Conservation (phyloP, 2,888 invertebrate genomes). For the Cantharis nigra region DNA sequence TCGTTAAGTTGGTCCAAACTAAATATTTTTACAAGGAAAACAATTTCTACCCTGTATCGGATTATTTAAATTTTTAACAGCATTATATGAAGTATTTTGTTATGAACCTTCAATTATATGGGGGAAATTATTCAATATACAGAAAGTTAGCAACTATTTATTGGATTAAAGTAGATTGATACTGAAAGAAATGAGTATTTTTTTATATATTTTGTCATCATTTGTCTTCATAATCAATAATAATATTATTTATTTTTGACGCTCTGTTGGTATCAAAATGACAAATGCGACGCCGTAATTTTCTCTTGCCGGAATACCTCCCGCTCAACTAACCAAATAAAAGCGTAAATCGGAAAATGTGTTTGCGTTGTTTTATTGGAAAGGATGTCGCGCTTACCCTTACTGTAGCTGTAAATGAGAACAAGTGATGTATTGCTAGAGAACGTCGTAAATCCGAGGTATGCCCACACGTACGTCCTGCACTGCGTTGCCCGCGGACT, state of each 20-base stretch:
- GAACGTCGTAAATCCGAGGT: constrained; percentile 43
- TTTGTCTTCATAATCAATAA: constrained; percentile 14
- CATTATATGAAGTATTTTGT: not conserved
- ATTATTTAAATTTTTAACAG: not conserved
- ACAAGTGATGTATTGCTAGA: constrained; percentile 45
- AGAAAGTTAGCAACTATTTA: not conserved
- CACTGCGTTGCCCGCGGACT: constrained; percentile 34
- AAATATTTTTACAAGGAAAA: not conserved
- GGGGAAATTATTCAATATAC: not conserved
- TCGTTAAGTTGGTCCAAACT: not conserved
- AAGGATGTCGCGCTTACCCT: constrained; percentile 45
- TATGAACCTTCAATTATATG: not conserved
- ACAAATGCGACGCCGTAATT: constrained; percentile 10
- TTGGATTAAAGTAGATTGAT: not conserved
- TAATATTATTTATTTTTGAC: constrained; percentile 10
- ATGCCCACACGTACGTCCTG: constrained; percentile 32
- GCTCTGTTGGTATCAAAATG: constrained; percentile 10
- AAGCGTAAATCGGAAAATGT: constrained; percentile 31
- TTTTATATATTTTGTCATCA: constrained; percentile 1
- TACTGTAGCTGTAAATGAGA: constrained; percentile 46
- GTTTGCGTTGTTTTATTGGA: constrained; percentile 44
- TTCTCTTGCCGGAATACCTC: constrained; percentile 9
- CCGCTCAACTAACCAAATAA: constrained; percentile 20
- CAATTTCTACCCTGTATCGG: not conserved
- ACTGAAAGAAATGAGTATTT: not conserved